A percentile compares a stretch with the other conserved stretches of the same genome.
phyloP scores from a whole-genome alignment of 1,140 invertebrate genomes.

The Cardiocondyla obscurior region DNA sequence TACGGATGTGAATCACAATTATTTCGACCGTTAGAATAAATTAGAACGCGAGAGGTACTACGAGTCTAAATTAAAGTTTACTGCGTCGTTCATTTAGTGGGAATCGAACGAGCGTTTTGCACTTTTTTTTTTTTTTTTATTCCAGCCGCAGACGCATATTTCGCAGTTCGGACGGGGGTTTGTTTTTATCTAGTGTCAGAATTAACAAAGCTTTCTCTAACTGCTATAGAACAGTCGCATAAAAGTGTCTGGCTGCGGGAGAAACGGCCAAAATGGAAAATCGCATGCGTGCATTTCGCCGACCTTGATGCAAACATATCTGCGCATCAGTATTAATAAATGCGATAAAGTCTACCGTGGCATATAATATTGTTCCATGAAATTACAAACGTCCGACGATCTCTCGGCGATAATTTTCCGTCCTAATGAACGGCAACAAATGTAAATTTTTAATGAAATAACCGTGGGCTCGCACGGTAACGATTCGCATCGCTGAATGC shows the following conservation, averaged over 20 bases:
- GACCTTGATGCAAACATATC: slow-evolving; percentile 9
- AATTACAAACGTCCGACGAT: background rate
- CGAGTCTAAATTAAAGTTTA: slow-evolving; percentile 40
- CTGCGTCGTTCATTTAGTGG: background rate
- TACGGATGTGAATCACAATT: background rate
- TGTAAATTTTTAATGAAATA: background rate
- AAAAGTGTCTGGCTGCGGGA: background rate
- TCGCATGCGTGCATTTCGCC: background rate
- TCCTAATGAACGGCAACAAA: background rate
- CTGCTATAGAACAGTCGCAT: slow-evolving; percentile 7
- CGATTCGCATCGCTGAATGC: background rate
- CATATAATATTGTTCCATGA: background rate
- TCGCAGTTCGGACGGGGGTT: background rate
- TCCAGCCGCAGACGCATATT: slow-evolving; percentile 24
- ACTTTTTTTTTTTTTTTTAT: background rate
- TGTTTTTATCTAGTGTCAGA: slow-evolving; percentile 43
- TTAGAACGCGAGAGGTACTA: background rate
- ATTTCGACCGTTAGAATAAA: slow-evolving; percentile 7
- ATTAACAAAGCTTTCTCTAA: slow-evolving; percentile 19
- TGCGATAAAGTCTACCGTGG: slow-evolving; percentile 12
- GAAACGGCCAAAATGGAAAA: background rate
- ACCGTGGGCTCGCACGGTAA: background rate
- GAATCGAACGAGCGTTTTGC: slow-evolving; percentile 38
- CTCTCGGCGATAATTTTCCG: background rate
- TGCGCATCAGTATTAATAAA: slow-evolving; percentile 13